Percentiles rank a stretch among this genome's conserved stretches.
These are phyloP conservation scores for Platygyra sinensis DNA, from an alignment of 64 coral and sea anemone species.

Conservation along the genomic window DNA sequence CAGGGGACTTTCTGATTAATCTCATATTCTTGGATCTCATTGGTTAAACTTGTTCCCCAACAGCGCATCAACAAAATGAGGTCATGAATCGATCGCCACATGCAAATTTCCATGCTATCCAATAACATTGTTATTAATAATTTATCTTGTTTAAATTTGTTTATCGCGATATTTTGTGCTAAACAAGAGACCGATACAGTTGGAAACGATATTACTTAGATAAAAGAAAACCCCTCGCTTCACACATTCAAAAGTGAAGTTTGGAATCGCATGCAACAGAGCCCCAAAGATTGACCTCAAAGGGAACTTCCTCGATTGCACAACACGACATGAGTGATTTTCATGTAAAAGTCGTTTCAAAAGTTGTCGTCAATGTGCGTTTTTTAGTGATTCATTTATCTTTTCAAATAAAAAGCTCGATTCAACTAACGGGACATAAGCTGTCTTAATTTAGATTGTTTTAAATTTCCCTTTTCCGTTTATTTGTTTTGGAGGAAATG, in stretches of 20 bases:
- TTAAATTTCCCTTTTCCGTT: no score
- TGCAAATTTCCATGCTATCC: constrained; percentile 8
- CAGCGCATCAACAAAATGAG: not conserved
- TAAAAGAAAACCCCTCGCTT: not conserved
- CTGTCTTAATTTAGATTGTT: no score
- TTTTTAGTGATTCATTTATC: no score
- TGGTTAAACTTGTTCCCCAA: not conserved
- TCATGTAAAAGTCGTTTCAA: no score
- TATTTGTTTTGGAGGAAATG: no score
- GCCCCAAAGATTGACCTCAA: no score
- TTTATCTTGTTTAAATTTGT: constrained; percentile 29
- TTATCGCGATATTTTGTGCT: not conserved
- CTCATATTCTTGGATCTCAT: not conserved
- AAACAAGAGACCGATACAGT: not conserved
- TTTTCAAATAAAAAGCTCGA: no score
- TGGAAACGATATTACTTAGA: not conserved
- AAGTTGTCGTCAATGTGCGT: no score
- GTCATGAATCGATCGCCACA: not conserved
- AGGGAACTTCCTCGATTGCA: no score
- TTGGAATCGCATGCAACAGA: no score
- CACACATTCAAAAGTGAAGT: not conserved
- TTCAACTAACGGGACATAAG: no score
- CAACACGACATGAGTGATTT: no score
- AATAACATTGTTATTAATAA: constrained; percentile 24
- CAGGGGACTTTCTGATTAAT: not conserved